Percentiles rank a stretch among this genome's conserved stretches.
These are phyloP conservation scores for Dinomys branickii DNA, from an alignment of 2,113 vertebrate species.

Conservation along the genomic window DNA sequence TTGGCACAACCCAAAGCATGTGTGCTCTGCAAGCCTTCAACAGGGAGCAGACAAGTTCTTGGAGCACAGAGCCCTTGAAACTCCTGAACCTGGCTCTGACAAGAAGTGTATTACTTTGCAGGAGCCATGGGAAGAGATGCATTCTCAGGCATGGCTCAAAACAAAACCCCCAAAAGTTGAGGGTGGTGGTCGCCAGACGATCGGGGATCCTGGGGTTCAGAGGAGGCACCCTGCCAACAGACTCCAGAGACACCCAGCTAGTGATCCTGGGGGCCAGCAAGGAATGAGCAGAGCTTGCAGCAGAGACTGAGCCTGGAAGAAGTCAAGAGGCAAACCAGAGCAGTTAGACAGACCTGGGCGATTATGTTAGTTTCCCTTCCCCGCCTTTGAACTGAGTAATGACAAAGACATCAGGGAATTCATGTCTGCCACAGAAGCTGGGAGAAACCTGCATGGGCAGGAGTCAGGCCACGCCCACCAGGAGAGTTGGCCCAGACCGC, in stretches of 20 bases:
- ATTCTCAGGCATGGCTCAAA: neutral
- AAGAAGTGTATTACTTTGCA: neutral
- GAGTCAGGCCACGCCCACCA: neutral
- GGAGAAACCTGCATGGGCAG: neutral
- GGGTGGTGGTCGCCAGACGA: neutral
- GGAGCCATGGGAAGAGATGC: neutral
- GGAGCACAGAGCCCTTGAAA: neutral
- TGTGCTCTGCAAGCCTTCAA: neutral
- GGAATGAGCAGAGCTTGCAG: neutral
- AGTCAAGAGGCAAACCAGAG: neutral
- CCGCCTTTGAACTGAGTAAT: neutral
- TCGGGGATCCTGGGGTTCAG: neutral
- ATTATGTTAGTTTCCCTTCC: neutral
- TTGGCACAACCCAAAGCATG: slow-evolving; percentile 80
- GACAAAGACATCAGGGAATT: neutral
- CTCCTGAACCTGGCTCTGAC: neutral
- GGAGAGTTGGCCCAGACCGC: neutral
- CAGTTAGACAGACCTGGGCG: neutral
- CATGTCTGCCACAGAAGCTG: neutral
- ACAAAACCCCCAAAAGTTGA: neutral
- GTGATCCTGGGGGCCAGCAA: neutral
- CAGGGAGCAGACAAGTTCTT: slow-evolving; percentile 53
- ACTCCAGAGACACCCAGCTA: neutral
- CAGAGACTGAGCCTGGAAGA: neutral
- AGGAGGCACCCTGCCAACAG: neutral